Evolutionary conservation across 2,113 vertebrate genomes (phyloP).

Genomic region (Beaufortia kweichowensis): DNA sequence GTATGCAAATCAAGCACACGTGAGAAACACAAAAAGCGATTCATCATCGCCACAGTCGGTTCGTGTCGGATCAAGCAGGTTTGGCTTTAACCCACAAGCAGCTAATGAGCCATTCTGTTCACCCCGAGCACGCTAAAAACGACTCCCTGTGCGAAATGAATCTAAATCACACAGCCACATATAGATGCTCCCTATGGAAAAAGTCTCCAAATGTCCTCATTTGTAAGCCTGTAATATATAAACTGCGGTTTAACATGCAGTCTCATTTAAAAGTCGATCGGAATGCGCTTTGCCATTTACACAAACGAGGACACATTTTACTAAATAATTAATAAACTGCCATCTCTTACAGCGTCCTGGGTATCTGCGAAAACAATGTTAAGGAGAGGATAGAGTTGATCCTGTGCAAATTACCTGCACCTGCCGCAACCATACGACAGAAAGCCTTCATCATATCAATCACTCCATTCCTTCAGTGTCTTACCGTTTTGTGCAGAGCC

Average conservation of each 20-base stretch:
- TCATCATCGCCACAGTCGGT: neutral
- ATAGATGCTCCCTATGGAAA: slow-evolving; percentile 6
- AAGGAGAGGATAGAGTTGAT: neutral
- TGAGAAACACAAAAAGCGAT: slow-evolving; percentile 5
- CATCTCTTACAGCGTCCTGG: neutral
- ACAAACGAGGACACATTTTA: neutral
- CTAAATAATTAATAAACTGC: neutral
- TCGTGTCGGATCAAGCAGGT: neutral
- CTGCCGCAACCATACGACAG: slow-evolving; percentile 9
- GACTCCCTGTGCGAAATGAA: neutral
- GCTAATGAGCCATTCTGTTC: neutral
- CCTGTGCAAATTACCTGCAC: slow-evolving; percentile 3
- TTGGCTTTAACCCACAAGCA: neutral
- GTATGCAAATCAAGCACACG: slow-evolving; percentile 6
- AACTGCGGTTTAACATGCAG: neutral
- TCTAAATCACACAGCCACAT: neutral
- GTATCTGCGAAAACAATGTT: neutral
- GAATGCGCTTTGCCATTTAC: slow-evolving; percentile 7
- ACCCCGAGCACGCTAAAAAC: neutral
- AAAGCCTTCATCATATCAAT: neutral
- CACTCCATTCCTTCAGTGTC: slow-evolving; percentile 28
- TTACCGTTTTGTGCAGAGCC: slow-evolving; percentile 75
- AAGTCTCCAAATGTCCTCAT: neutral
- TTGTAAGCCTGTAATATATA: neutral
- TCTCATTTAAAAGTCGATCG: neutral